Base-by-base conservation (phyloP, 1,140 invertebrate species). In the Drosophila auraria region DNA sequence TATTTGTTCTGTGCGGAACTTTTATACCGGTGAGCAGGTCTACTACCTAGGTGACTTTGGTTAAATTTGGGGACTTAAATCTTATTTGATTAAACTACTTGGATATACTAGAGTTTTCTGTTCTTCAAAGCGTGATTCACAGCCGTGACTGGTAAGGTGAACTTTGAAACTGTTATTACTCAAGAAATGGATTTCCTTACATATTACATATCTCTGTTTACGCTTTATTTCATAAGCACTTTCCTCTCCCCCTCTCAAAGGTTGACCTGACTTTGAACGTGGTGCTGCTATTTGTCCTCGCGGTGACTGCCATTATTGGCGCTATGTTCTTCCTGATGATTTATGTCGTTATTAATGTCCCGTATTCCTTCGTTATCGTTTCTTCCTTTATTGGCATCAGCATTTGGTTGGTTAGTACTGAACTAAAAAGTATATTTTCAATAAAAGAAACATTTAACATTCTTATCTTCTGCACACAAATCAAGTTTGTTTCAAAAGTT, bases 281-380 rank as follows among this genome's bases (percentile, higher is more conserved):
- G 7, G 80, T 87, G 17, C 63, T 81, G 3, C 15, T 87, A 17
- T 80, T 83, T n/a, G 63, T 89, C 7, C 15, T 81, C 8, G 53
- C 50, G 3, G 59, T 83, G 8, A 23, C 77, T 1, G 33, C 42
- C 14, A 27, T 83, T 8, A 78, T 87, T 36, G 84, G 72, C 4
- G 64, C 77, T 3, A 64, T 87, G 20, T 87, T 78, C 36, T 87
- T 83, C 50, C 36, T 87, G 0, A 83, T 87, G 78, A 38, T 87
- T 5, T 61, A 87, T 27, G 27, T 87, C 1, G 62, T 87, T 2
- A 11, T 33, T 15, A 87, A 87, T 56, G 44, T 74, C 8, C 72
- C 58, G 2, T 81, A 62, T 42, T 71, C 72, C 0, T 81, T 83
- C 33, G 23, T 71, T 15, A 12, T 78, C 1, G 53, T 54, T 40